A percentile compares a stretch with the other conserved stretches of the same genome.
Conservation (phyloP, 2,888 invertebrate species). For the Drosophila mettleri region DNA sequence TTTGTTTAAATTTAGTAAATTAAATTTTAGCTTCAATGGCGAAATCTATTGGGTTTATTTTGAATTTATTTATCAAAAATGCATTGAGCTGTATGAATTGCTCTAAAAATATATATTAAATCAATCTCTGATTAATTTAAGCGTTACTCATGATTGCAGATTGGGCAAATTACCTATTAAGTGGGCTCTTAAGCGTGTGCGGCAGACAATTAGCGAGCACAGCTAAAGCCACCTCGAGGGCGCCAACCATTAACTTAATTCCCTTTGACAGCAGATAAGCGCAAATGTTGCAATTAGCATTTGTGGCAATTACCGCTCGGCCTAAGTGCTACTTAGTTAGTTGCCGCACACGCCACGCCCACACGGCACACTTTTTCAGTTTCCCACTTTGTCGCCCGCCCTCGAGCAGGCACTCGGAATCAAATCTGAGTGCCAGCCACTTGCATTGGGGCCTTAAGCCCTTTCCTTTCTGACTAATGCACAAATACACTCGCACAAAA, state of each 20-base stretch:
- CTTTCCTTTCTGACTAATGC: slow-evolving; percentile 2
- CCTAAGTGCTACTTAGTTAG: slow-evolving; percentile 18
- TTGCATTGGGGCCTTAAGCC: slow-evolving; percentile 10
- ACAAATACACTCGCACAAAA: slow-evolving; percentile 6
- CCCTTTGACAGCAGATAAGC: slow-evolving; percentile 23
- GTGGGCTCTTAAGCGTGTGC: not conserved
- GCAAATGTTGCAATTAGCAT: slow-evolving; percentile 34
- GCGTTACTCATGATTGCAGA: not conserved
- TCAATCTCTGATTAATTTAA: too few species aligned
- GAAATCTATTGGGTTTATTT: not conserved
- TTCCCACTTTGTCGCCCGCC: not conserved
- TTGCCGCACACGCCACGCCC: not conserved
- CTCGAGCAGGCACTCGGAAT: not conserved
- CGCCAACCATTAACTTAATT: slow-evolving; percentile 23
- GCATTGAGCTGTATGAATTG: not conserved
- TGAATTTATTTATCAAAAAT: too few species aligned
- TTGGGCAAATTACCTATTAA: not conserved
- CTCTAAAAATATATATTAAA: not conserved
- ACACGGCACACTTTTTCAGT: not conserved
- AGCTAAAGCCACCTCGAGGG: not conserved
- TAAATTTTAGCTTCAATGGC: not conserved
- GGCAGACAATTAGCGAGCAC: not conserved
- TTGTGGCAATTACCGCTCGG: slow-evolving; percentile 26
- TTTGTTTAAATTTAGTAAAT: not conserved
- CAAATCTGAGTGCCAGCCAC: slow-evolving; percentile 9